Evolutionary conservation across 1,140 invertebrate species (phyloP).

Genomic region (Drosophila dunni): DNA sequence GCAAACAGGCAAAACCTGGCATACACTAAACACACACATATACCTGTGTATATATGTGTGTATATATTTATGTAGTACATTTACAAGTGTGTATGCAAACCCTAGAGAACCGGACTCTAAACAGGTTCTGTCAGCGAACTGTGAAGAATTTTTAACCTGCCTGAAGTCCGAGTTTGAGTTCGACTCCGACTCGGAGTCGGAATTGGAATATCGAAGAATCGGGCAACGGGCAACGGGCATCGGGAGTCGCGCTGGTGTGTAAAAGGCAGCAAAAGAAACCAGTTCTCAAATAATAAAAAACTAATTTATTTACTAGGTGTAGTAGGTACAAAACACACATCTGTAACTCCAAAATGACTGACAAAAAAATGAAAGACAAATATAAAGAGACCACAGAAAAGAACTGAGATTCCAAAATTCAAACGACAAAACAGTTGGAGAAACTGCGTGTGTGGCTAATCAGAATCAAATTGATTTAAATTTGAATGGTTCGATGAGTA

Average conservation of each 20-base stretch:
- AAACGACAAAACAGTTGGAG: constrained; percentile 54
- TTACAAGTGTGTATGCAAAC: constrained; percentile 4
- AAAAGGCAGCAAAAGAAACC: constrained; percentile 52
- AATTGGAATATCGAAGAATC: no score
- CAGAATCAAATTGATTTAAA: constrained; percentile 82
- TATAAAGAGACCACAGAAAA: constrained; percentile 27
- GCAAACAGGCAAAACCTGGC: constrained; percentile 37
- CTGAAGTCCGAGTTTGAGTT: constrained; percentile 20
- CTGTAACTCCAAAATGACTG: constrained; percentile 11
- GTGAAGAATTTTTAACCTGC: constrained; percentile 78
- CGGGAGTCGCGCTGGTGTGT: constrained; percentile 30
- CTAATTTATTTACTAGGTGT: constrained; percentile 82
- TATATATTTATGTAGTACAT: not conserved
- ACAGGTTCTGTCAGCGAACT: constrained; percentile 79
- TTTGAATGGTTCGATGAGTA: constrained; percentile 76
- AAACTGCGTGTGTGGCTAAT: constrained; percentile 81
- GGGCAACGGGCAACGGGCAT: constrained; percentile 7
- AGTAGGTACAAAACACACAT: constrained; percentile 68
- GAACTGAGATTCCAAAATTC: constrained; percentile 3
- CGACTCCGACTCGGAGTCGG: no score
- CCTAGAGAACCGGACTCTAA: constrained; percentile 59
- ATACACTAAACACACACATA: constrained; percentile 19
- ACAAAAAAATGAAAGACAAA: constrained; percentile 7
- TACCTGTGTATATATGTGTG: not conserved
- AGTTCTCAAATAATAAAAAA: constrained; percentile 78